Evolutionary conservation across 2,888 invertebrate genomes (phyloP).

Genomic region (Linnaemya vulpina): DNA sequence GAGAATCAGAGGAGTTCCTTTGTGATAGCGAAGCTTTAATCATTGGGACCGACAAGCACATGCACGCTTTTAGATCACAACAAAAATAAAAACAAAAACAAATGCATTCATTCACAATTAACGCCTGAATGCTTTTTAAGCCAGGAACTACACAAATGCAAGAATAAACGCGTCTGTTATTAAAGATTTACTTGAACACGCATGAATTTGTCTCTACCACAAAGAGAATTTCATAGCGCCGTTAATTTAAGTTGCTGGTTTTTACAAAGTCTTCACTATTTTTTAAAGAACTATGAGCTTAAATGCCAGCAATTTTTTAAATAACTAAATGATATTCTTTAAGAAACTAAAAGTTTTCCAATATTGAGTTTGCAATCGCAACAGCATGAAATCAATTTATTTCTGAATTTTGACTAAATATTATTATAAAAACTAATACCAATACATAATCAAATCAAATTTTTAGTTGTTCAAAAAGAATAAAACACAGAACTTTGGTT

Average conservation of each 20-base stretch:
- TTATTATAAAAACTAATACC: neutral
- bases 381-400: neutral
- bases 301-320: no score
- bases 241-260: neutral
- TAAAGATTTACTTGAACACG: neutral
- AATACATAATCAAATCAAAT: neutral
- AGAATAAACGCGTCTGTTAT: neutral
- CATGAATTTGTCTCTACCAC: neutral
- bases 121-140: slow-evolving; percentile 37
- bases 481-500: slow-evolving; percentile 12
- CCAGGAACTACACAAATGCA: neutral
- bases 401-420: neutral
- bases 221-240: no score
- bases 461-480: neutral
- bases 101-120: slow-evolving; percentile 32
- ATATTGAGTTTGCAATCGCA: neutral
- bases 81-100: slow-evolving; percentile 1
- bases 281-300: neutral
- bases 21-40: slow-evolving; percentile 30
- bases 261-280: neutral
- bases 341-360: no score
- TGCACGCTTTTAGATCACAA: slow-evolving; percentile 20
- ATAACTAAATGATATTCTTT: no score
- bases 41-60: neutral
- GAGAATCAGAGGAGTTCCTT: slow-evolving; percentile 8